A percentile compares a stretch with the other conserved stretches of the same genome.
Evolutionary conservation across 2,888 invertebrate species (phyloP).

Genomic region (Choristoneura rosaceana): DNA sequence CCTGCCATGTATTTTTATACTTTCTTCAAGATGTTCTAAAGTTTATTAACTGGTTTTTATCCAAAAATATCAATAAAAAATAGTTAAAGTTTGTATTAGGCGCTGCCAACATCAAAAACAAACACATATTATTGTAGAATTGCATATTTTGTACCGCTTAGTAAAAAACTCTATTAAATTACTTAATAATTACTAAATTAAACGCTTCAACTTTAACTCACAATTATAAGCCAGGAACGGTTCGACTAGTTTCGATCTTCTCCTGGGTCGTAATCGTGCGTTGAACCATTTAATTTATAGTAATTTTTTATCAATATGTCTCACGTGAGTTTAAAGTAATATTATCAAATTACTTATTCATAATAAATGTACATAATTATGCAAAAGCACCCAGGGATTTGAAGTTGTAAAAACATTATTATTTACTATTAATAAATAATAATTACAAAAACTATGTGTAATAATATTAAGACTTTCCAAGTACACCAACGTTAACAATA

Average conservation of each 20-base stretch:
- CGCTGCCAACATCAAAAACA: background rate
- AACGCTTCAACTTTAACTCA: too few relatives aligned
- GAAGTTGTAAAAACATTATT: slow-evolving; percentile 30
- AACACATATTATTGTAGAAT: too few relatives aligned
- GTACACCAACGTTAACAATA: slow-evolving; percentile 1
- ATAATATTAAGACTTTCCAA: background rate
- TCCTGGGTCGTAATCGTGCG: too few relatives aligned
- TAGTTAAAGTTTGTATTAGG: background rate
- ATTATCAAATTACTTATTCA: slow-evolving; percentile 7
- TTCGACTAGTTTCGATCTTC: too few relatives aligned
- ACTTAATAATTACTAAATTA: background rate
- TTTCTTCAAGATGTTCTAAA: too few relatives aligned
- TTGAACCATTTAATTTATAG: too few relatives aligned
- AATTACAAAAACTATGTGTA: background rate
- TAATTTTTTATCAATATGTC: too few relatives aligned
- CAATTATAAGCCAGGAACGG: too few relatives aligned
- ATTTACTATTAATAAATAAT: slow-evolving; percentile 5
- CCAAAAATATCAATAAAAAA: too few relatives aligned
- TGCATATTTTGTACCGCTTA: background rate
- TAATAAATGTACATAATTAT: slow-evolving; percentile 34
- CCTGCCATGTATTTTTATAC: too few relatives aligned
- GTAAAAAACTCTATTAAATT: background rate
- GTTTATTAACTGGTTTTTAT: too few relatives aligned
- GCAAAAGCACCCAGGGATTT: slow-evolving; percentile 40
- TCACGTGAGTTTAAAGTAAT: too few relatives aligned